Percentiles rank a stretch among this genome's conserved stretches.
phyloP scores from a whole-genome alignment of 2,888 invertebrate genomes.

The Altica lythri region DNA sequence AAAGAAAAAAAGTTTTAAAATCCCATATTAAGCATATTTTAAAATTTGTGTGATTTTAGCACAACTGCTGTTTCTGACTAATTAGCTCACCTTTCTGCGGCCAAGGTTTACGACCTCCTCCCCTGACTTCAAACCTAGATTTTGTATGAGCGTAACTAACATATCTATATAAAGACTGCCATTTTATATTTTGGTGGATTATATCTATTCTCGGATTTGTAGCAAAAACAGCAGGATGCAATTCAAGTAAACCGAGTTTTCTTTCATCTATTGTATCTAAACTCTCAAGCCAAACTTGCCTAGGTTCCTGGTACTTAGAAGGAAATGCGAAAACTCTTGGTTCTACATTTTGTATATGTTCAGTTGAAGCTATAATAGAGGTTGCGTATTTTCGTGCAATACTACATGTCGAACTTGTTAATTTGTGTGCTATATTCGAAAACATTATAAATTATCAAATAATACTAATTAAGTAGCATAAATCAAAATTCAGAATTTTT shows the following conservation, averaged over 20 bases:
- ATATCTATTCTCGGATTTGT: slow-evolving; percentile 83
- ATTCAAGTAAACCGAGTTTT: slow-evolving; percentile 81
- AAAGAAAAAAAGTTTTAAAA: too few species aligned
- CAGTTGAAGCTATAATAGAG: slow-evolving; percentile 20
- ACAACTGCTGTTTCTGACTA: too few species aligned
- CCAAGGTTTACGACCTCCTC: slow-evolving; percentile 95
- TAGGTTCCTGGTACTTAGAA: slow-evolving; percentile 64
- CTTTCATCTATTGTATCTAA: slow-evolving; percentile 74
- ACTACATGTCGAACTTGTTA: slow-evolving; percentile 35
- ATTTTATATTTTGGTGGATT: slow-evolving; percentile 81
- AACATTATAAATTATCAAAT: slow-evolving; percentile 36
- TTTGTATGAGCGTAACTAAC: slow-evolving; percentile 82
- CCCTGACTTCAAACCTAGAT: slow-evolving; percentile 82
- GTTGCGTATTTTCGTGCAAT: slow-evolving; percentile 37
- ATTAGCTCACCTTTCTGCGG: slow-evolving; percentile 97
- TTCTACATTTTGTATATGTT: slow-evolving; percentile 27
- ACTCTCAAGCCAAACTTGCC: slow-evolving; percentile 88
- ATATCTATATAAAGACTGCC: slow-evolving; percentile 83
- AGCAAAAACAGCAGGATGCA: slow-evolving; percentile 90
- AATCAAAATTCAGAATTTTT: too few species aligned
- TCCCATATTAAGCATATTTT: too few species aligned
- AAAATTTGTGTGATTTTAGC: too few species aligned
- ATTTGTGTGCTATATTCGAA: slow-evolving; percentile 35
- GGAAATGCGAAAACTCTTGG: slow-evolving; percentile 49
- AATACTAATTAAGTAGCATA: too few species aligned